Base-by-base conservation (phyloP, 64 coral and sea anemone species). In the Pocillopora verrucosa region DNA sequence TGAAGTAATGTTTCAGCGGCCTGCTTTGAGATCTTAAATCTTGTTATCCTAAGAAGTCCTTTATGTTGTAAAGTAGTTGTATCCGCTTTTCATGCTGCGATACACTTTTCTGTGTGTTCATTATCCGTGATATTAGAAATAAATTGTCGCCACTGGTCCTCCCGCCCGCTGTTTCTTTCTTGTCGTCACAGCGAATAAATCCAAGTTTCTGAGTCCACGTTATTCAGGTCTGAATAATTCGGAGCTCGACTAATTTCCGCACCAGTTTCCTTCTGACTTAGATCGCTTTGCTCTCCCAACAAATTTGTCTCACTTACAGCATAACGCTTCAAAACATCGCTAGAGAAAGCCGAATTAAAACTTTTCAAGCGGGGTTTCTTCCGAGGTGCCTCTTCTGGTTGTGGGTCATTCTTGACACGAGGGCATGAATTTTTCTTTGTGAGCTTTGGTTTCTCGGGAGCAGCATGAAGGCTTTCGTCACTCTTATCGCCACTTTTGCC, bases 281-380 rank as follows among this genome's bases (percentile, higher is more conserved):
- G 61, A 56, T 87, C 61, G 30, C n/a, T 65, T 0, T 88, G 41
- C n/a, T 86, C 84, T 11, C 60, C 92, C 30, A 80, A 72, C 12
- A 97, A 36, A 65, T 97, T 93, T 36, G 95, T 93, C 75, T 97
- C 95, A 20, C 95, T 97, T 0, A 97, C 95, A 20, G 95, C 95
- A 4, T 89, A 91, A 16, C 95, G 76, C 60, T 91, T 74, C 2
- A 97, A 76, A 12, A 91, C 91, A 51, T 89, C 91, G 2, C 77
- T 85, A 36, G 95, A 76, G 81, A 97, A 97, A 1, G 95, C 65
- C 14, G 95, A 97, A 69, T 97, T 88, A 61, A 97, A 97, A 41
- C 80, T 90, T 16, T 87, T 90, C 60, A 93, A 65, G 26, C 76
- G 88, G 15, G 87, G 59, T 59, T 73, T 76, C 17, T 58, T 69